Base-by-base conservation (phyloP, 2,888 invertebrate genomes). In the Euphydryas editha region DNA sequence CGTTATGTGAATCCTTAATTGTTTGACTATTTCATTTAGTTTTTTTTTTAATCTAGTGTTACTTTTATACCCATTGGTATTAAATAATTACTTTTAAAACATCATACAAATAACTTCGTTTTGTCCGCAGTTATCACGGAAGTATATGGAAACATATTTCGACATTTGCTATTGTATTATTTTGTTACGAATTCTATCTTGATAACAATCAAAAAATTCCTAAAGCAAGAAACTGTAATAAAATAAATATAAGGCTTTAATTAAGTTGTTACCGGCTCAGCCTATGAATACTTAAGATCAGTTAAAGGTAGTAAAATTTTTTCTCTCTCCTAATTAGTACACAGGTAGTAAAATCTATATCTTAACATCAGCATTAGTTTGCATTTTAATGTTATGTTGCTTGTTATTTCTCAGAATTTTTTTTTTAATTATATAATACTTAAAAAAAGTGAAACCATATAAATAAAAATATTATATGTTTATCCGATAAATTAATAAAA, bases 131-230 rank as follows among this genome's bases (percentile, higher is more conserved):
- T 55, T 47, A 21, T 44, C 36, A 18, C 44, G 57, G 15, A 51
- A 51, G 49, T 61, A 58, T 39, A 39, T 54, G 17, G 17, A 49
- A 46, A 65, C 65, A 55, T 13, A 55, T 54, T 62, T 51, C 54
- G 30, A 54, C 49, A 24, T 7, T 61, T 62, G 44, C 46, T 44
- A 59, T 68, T 61, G 62, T 67, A 49, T 70, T 69, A 62, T 68
- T 69, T 37, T 67, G 59, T 71, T 69, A 59, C 59, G 62, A 68
- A 73, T 65, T 70, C 68, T 69, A 68, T 60, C 20, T 51, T 68
- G 83, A 84, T 83, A 75, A 75, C 47, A 66, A 83, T 83, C 82
- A 78, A 69, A 77, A n/a, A 77, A 78, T 75, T 76, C 75, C 73
- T 76, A 74, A 74, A 70, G 74, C 73, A 72, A 74, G 72, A 75